A percentile compares a stretch with the other conserved stretches of the same genome.
phyloP scores from a whole-genome alignment of 2,888 invertebrate species.

The Nysson spinosus region DNA sequence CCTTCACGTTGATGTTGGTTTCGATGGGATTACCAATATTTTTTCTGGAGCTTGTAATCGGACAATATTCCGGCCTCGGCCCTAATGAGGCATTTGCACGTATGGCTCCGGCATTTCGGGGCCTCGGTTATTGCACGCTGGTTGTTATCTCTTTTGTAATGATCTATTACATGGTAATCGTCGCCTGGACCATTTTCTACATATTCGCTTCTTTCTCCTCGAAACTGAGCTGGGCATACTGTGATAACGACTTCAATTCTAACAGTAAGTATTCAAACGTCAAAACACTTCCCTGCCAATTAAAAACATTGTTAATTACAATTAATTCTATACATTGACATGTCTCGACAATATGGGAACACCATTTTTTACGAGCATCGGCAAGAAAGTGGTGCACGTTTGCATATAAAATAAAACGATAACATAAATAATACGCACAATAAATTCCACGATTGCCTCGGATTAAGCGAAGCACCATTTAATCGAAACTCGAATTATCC shows the following conservation, averaged over 20 bases:
- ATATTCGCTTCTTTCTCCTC: constrained; percentile 84
- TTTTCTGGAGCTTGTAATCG: constrained; percentile 87
- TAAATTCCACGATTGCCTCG: too few species aligned
- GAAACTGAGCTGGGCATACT: constrained; percentile 84
- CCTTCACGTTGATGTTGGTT: constrained; percentile 86
- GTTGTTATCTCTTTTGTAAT: constrained; percentile 85
- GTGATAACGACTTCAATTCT: constrained; percentile 82
- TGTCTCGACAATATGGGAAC: too few species aligned
- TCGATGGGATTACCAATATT: constrained; percentile 89
- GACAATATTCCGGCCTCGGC: constrained; percentile 88
- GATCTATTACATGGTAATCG: constrained; percentile 89
- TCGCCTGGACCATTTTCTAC: constrained; percentile 88
- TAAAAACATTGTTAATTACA: too few species aligned
- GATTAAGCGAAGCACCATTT: too few species aligned
- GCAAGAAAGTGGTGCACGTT: too few species aligned
- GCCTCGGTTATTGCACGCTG: constrained; percentile 83
- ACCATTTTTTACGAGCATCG: too few species aligned
- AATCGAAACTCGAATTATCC: too few species aligned
- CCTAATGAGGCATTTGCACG: constrained; percentile 82
- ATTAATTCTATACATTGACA: too few species aligned
- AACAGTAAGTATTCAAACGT: constrained; percentile 78
- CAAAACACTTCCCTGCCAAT: too few species aligned
- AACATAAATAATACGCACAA: too few species aligned
- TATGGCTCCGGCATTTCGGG: constrained; percentile 80
- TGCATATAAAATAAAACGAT: too few species aligned